Conservation (phyloP, 2,113 vertebrate genomes). For the Podilymbus podiceps region DNA sequence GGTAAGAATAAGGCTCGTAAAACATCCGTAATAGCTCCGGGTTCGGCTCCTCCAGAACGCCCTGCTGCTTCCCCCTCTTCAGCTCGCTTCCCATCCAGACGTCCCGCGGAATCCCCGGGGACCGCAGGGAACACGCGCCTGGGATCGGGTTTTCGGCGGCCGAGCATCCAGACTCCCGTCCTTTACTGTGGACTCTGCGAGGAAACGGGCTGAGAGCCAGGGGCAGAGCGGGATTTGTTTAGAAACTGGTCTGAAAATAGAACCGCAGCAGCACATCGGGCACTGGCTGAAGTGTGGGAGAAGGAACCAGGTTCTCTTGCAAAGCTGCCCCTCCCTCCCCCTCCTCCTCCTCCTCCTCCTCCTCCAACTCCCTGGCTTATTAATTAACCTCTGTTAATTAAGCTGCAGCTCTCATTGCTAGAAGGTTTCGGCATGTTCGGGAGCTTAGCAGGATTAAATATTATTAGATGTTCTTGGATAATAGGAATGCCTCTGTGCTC, state of each 20-base stretch:
- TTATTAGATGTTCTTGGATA: slow-evolving; percentile 38
- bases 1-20: neutral
- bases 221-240: neutral
- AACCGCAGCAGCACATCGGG: fast-evolving
- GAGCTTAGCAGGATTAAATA: slow-evolving; percentile 47
- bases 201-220: neutral
- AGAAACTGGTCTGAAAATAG: neutral
- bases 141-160: neutral
- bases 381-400: slow-evolving; percentile 65
- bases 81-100: neutral
- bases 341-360: neutral
- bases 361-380: slow-evolving; percentile 32
- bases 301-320: neutral
- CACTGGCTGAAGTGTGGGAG: neutral
- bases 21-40: neutral
- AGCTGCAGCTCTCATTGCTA: slow-evolving; percentile 18
- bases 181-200: neutral
- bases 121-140: fast-evolving
- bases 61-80: neutral
- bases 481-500: neutral
- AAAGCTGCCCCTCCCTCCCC: slow-evolving; percentile 25
- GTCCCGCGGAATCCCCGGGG: neutral
- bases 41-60: neutral
- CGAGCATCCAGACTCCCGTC: fast-evolving
- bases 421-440: neutral